Evolutionary conservation across 2,888 invertebrate species (phyloP).

Genomic region (Prenolepis imparis): DNA sequence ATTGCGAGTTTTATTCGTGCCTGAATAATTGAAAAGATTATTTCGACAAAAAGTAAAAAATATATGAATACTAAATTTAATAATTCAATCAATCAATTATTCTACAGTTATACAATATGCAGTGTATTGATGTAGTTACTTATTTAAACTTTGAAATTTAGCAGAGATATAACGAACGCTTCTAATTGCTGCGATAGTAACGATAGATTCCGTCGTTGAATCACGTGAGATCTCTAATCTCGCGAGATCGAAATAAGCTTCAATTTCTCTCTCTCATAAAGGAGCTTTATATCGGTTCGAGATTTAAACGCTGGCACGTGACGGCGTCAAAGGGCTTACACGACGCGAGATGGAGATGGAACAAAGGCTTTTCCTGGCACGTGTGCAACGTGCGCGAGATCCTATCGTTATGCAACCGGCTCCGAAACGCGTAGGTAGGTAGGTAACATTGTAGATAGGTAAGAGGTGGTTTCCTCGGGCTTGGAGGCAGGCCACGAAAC

Average conservation of each 20-base stretch:
- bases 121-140: background rate
- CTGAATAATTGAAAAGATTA: slow-evolving; percentile 17
- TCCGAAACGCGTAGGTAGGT: slow-evolving; percentile 15
- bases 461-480: slow-evolving; percentile 48
- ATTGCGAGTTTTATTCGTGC: slow-evolving; percentile 1
- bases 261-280: slow-evolving; percentile 25
- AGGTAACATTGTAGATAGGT: slow-evolving; percentile 21
- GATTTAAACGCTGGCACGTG: slow-evolving; percentile 61
- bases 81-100: background rate
- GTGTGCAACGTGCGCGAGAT: slow-evolving; percentile 64
- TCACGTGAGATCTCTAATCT: background rate
- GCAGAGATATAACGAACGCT: background rate
- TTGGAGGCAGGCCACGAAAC: slow-evolving; percentile 34
- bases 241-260: slow-evolving; percentile 28
- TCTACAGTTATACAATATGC: background rate
- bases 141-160: background rate
- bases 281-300: slow-evolving; percentile 48
- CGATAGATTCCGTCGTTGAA: background rate
- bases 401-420: slow-evolving; percentile 62
- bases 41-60: background rate
- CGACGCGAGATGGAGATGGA: slow-evolving; percentile 49
- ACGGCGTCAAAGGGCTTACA: slow-evolving; percentile 57
- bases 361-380: slow-evolving; percentile 67
- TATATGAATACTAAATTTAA: background rate
- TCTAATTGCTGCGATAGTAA: slow-evolving; percentile 10